These are phyloP conservation scores for Zaprionus davidi DNA, from an alignment of 1,140 invertebrate species.

Conservation along the genomic window DNA sequence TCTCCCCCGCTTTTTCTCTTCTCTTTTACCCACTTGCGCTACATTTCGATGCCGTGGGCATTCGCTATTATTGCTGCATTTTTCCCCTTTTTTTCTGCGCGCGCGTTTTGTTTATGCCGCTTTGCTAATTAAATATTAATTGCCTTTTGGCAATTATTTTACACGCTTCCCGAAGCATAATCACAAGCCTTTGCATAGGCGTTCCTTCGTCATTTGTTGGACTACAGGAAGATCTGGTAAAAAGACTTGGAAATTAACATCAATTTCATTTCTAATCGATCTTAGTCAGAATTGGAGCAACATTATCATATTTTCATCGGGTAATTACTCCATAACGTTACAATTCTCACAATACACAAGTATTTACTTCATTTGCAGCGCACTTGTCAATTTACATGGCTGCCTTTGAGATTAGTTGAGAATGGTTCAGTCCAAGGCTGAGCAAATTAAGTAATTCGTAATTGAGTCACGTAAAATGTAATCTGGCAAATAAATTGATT, in stretches of 20 bases:
- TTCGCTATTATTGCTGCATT: conserved; percentile 44
- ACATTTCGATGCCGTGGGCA: conserved; percentile 41
- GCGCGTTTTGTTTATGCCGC: conserved; percentile 36
- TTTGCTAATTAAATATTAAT: conserved; percentile 71
- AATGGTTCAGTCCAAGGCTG: not conserved
- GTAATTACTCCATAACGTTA: not conserved
- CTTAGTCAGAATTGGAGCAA: not conserved
- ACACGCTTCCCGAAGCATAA: conserved; percentile 23
- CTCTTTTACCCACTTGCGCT: conserved; percentile 46
- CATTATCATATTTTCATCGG: not conserved
- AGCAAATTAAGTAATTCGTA: conserved; percentile 70
- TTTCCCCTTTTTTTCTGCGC: conserved; percentile 34
- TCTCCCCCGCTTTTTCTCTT: conserved; percentile 14
- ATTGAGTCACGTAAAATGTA: conserved; percentile 75
- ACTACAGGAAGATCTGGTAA: not conserved
- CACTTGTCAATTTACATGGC: conserved; percentile 10
- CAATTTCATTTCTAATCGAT: not conserved
- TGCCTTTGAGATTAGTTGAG: not conserved
- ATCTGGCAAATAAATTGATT: conserved; percentile 78
- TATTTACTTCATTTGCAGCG: not conserved
- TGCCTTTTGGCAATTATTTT: conserved; percentile 48
- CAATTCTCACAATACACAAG: not conserved
- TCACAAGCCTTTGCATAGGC: not conserved
- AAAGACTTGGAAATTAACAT: not conserved
- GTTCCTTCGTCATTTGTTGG: not conserved